Evolutionary conservation across 2,797 vertebrate species (phyloP), one percentile per base, ranked within the genome.

Genomic region (Cossypha caffra): DNA sequence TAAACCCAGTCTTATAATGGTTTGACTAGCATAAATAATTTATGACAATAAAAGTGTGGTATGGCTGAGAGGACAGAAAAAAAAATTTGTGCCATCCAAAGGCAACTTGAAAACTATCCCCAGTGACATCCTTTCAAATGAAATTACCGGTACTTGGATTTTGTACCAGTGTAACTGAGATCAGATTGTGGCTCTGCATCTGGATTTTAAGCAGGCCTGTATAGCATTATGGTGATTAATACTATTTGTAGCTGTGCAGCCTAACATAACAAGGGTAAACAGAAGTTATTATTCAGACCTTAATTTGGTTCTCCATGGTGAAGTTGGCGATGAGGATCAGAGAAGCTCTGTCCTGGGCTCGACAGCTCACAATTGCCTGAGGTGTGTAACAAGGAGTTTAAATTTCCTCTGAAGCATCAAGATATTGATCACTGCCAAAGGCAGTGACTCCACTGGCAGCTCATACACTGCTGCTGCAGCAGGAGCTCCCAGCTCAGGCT

Each of bases 111-210:
- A 90, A 91, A 48, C 85, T 58, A 78, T 88, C 43, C 54, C 43
- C 50, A 42, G 68, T 84, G 95, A 86, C 79, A 93, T 93, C 78
- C 68, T 93, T 95, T 68, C 68, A 91, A 93, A 94, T 91, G 62
- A 88, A 93, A 96, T 97, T 96, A 96, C 86, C 11, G 23, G 79
- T 88, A 16, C 85, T 93, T 88, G 86, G 75, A 68, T 42, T 91
- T 91, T 86, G 47, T 75, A 72, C 64, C 81, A 88, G 15, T 86
- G 4, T 26, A 80, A 86, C 81, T 55, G 78, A 93, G 91, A 96
- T 93, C 72, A 95, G 91, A 95, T 62, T 95, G 95, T 72, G 84
- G 31, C 78, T 90, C 78, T 93, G 76, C 79, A 72, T 96, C 95
- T 96, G 95, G 86, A 59, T 91, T 88, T 95, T 68, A 75, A 91